Base-by-base conservation (phyloP, 1,140 invertebrate genomes). In the Macrocentrus cingulum region DNA sequence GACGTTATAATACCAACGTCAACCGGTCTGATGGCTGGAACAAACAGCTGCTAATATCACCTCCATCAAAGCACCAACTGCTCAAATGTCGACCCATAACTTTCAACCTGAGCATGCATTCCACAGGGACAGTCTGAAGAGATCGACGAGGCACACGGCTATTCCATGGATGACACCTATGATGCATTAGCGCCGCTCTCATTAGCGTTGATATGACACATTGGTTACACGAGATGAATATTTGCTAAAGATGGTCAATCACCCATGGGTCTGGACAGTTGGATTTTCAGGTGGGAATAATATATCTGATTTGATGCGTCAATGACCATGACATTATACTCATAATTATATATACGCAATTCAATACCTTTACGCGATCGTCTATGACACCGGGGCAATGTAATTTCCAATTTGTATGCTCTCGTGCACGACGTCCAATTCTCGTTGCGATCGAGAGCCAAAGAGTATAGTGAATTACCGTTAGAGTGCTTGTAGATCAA, bases 1-100 rank as follows among this genome's bases (percentile, higher is more conserved):
- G n/a, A n/a, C 37, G 34, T 51, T 13, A 48, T 13, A 39, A 36
- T 46, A 60, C 44, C 37, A 44, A 60, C 53, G 60, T 49, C 36
- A 66, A 68, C 61, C 52, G 41, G 25, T 54, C 64, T 62, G 61
- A 69, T 66, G 60, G 58, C 50, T n/a, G n/a, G n/a, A 52, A 56
- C 60, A 51, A 65, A 65, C 61, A 53, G 52, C 54, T 57, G 42
- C 41, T 68, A 65, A 69, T 69, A 66, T 60, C 50, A 15, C n/a
- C 2, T 13, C 13, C 29, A 20, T 45, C 9, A 39, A 20, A 20
- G 18, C 13, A 20, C 15, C 34, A 13, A 7, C n/a, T 15, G 36
- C 15, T 13, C 36, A 39, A 39, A 39, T 3, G 36, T 39, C 13
- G 15, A 16, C 29, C 34, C 50, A 52, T 52, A 52, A 52, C 50